Evolutionary conservation across 2,113 vertebrate genomes (phyloP).

Genomic region (Poeciliopsis turrubarensis): DNA sequence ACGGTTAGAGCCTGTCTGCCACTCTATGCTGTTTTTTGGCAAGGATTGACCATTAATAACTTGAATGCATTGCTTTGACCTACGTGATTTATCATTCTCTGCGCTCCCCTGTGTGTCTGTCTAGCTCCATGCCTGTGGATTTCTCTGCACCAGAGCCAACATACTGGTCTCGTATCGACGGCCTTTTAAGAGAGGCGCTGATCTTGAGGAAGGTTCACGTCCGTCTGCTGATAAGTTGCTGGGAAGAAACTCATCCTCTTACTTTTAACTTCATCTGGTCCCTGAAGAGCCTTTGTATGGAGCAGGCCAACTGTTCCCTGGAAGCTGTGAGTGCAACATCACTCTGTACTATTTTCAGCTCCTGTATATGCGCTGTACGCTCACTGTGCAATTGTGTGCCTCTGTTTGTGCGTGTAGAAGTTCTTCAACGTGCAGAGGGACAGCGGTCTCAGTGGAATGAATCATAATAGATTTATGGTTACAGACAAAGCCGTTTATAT

Average conservation of each 20-base stretch:
- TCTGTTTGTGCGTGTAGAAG: slow-evolving; percentile 81
- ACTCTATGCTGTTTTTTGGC: neutral
- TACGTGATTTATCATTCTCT: slow-evolving; percentile 15
- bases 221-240: slow-evolving; percentile 91
- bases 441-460: slow-evolving; percentile 83
- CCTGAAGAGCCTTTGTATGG: slow-evolving; percentile 91
- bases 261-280: slow-evolving; percentile 95
- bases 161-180: slow-evolving; percentile 94
- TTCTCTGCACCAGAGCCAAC: slow-evolving; percentile 66
- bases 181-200: slow-evolving; percentile 90
- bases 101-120: neutral
- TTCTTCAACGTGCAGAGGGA: slow-evolving; percentile 88
- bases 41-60: slow-evolving; percentile 7
- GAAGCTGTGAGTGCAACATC: slow-evolving; percentile 87
- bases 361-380: neutral
- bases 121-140: slow-evolving; percentile 12
- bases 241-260: slow-evolving; percentile 90
- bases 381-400: slow-evolving; percentile 12
- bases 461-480: slow-evolving; percentile 95
- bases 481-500: slow-evolving; percentile 91
- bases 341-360: neutral
- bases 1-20: slow-evolving; percentile 67
- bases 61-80: slow-evolving; percentile 16
- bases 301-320: slow-evolving; percentile 89
- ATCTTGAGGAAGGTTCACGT: slow-evolving; percentile 89